Evolutionary conservation across 2,797 vertebrate species (phyloP), one percentile per base, ranked within the genome.

Genomic region (Buceros bicornis): DNA sequence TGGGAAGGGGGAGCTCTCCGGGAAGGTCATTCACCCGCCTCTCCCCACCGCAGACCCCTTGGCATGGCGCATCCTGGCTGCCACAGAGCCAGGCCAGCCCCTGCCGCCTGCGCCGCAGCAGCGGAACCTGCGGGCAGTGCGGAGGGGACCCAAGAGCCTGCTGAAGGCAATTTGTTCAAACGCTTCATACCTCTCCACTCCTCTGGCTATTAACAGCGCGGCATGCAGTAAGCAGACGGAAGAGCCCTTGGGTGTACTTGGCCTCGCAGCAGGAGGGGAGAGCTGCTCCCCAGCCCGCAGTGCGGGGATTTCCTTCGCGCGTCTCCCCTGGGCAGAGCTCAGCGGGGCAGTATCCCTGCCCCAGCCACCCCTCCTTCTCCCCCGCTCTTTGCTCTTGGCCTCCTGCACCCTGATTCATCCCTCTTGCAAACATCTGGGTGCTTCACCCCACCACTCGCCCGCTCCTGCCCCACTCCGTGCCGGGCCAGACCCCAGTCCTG

Each of bases 281-380:
- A 40, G 37, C 37, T 12, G 37, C 37, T 40, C 37, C 37, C 37
- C 37, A 40, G 37, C 37, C 37, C 37, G 37, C 37, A 40, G 37
- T 40, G 37, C 8, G 37, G 37, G 37, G 37, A 40, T 37, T 87
- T 64, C 51, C 50, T 19, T 84, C 20, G 2, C 33, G 1, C 3
- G 6, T 28, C 5, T 6, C 16, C 48, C 28, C 58, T 5, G 12
- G 50, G 42, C 17, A 65, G 45, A 87, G 17, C 42, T 28, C 19
- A 8, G 4, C 0, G 0, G 19, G 25, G 26, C 1, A 0, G 0
- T 28, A 19, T 3, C 6, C 9, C 17, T 1, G 1, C 70, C n/a
- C 8, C 54, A 47, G 25, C 50, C 11, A 2, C 20, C 45, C 21
- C 26, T 62, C 40, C 28, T 9, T 47, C 8, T 47, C 8, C 31